Conservation (phyloP, 64 coral and sea anemone genomes). For the Actinia equina region DNA sequence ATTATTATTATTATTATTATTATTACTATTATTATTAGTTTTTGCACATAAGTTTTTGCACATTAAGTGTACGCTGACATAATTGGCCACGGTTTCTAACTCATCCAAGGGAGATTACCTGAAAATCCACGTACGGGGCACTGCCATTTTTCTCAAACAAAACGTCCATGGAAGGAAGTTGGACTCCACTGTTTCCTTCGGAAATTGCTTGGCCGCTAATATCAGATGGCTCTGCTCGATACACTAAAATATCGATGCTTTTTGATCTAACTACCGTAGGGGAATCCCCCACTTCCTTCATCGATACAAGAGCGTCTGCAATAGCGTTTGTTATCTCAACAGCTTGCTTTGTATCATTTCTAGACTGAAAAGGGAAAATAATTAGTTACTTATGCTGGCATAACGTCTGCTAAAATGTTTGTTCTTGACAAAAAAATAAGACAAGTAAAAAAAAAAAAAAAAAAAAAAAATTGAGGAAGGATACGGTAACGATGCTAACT, state of each 20-base stretch:
- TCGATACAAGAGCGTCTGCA: not conserved
- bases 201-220: constrained; percentile 3
- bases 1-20: no score
- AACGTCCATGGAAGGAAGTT: constrained; percentile 22
- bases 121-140: not conserved
- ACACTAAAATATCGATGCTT: constrained; percentile 33
- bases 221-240: constrained; percentile 4
- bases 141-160: not conserved
- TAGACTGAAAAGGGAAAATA: not conserved
- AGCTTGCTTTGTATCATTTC: constrained; percentile 9
- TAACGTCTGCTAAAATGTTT: no score
- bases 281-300: not conserved
- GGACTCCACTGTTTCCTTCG: constrained; percentile 13
- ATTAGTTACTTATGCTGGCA: no score
- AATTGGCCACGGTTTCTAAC: no score
- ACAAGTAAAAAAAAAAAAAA: no score
- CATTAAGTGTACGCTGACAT: no score
- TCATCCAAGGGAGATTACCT: not conserved
- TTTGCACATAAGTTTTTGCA: no score
- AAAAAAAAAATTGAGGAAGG: no score
- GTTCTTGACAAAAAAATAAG: no score
- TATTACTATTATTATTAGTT: no score
- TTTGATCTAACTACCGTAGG: constrained; percentile 14
- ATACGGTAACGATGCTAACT: no score
- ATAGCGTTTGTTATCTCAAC: not conserved